phyloP scores from a whole-genome alignment of 2,888 invertebrate genomes.

The Parnassius mnemosyne region DNA sequence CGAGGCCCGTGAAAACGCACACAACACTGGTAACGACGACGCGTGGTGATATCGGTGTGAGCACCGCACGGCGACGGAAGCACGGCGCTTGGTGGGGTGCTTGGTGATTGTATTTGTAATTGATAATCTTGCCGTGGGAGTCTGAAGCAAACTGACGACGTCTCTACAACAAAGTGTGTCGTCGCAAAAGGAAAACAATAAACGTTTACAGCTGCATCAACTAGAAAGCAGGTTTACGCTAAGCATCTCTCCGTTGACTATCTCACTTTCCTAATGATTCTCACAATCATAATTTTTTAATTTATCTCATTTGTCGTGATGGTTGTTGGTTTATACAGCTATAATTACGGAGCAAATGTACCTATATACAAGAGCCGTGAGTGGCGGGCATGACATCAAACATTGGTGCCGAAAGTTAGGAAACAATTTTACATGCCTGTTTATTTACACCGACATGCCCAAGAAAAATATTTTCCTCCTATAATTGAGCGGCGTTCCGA shows the following conservation, averaged over 20 bases:
- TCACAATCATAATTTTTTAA: slow-evolving; percentile 3
- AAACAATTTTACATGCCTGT: no score
- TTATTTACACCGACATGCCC: no score
- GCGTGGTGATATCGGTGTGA: slow-evolving; percentile 22
- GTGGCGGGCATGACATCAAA: no score
- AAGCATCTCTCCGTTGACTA: slow-evolving; percentile 28
- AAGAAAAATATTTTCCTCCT: no score
- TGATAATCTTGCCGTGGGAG: slow-evolving; percentile 43
- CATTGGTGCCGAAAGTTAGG: no score
- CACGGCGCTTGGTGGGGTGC: slow-evolving; percentile 29
- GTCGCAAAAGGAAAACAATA: slow-evolving; percentile 33
- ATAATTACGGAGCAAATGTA: no score
- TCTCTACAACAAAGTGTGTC: slow-evolving; percentile 26
- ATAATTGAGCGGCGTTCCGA: no score
- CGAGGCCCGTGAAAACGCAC: not conserved
- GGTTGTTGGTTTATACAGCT: no score
- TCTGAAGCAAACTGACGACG: slow-evolving; percentile 29
- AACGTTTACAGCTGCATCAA: slow-evolving; percentile 23
- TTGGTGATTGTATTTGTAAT: slow-evolving; percentile 25
- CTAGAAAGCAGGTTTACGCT: slow-evolving; percentile 23
- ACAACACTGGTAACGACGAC: slow-evolving; percentile 17
- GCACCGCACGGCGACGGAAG: slow-evolving; percentile 28
- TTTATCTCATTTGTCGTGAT: no score
- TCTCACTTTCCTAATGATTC: slow-evolving; percentile 27
- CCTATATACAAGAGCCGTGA: no score